Evolutionary conservation across 2,888 invertebrate species (phyloP).

Genomic region (Schrankia costaestrigalis): DNA sequence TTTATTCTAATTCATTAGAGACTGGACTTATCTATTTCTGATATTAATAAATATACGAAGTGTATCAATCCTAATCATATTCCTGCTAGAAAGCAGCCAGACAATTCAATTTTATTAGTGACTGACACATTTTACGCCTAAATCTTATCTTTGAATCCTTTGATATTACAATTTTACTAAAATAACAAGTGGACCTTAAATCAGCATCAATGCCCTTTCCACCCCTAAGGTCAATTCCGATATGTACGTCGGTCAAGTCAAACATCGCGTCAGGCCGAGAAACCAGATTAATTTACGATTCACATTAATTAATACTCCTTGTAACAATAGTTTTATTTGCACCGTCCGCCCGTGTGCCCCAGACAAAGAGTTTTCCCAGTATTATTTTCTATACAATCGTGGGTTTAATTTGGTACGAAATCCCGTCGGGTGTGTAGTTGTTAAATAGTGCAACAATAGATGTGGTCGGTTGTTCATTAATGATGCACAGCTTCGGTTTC

Average conservation of each 20-base stretch:
- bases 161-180: no score
- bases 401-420: slow-evolving; percentile 58
- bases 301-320: slow-evolving; percentile 62
- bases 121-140: no score
- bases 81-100: no score
- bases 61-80: no score
- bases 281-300: slow-evolving; percentile 57
- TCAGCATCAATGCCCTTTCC: slow-evolving; percentile 9
- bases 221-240: slow-evolving; percentile 20
- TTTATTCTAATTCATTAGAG: no score
- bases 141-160: no score
- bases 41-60: no score
- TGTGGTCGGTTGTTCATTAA: slow-evolving; percentile 65
- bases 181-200: no score
- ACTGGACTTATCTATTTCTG: no score
- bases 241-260: slow-evolving; percentile 20
- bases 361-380: slow-evolving; percentile 58
- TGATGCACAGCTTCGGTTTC: slow-evolving; percentile 61
- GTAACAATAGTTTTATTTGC: slow-evolving; percentile 70
- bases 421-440: slow-evolving; percentile 54
- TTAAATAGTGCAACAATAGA: slow-evolving; percentile 77
- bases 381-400: slow-evolving; percentile 69
- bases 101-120: no score
- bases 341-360: slow-evolving; percentile 39
- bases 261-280: slow-evolving; percentile 29